A percentile compares a stretch with the other conserved stretches of the same genome.
Evolutionary conservation across 1,140 invertebrate species (phyloP).

Genomic region (Onthophagus taurus): DNA sequence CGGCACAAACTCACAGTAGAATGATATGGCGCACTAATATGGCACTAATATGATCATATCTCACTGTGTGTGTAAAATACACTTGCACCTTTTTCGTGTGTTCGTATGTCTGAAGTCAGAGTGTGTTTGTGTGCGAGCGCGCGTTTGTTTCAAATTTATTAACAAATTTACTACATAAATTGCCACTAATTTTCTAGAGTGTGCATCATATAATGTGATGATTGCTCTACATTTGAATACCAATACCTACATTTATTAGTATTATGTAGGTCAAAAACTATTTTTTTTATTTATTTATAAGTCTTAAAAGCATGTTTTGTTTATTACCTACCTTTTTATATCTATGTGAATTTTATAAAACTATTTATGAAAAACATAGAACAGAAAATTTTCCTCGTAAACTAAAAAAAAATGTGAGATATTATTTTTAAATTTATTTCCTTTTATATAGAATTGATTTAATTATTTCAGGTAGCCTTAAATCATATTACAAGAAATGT

Average conservation of each 20-base stretch:
- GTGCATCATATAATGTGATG: constrained; percentile 22
- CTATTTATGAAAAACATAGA: no score
- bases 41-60: constrained; percentile 30
- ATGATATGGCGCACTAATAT: constrained; percentile 38
- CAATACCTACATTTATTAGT: constrained; percentile 41
- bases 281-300: constrained; percentile 1
- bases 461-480: no score
- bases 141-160: no score
- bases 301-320: constrained; percentile 5
- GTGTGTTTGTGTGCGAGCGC: background rate
- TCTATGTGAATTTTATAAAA: background rate
- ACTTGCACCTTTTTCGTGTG: constrained; percentile 37
- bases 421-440: no score
- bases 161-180: no score
- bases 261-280: constrained; percentile 10
- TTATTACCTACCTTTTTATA: background rate
- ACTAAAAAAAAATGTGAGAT: no score
- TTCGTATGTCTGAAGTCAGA: constrained; percentile 11
- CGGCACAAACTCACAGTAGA: constrained; percentile 37
- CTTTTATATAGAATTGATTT: no score
- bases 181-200: constrained; percentile 5
- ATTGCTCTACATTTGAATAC: constrained; percentile 53
- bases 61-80: constrained; percentile 35
- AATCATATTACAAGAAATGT: no score
- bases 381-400: no score